Evolutionary conservation across 2,888 invertebrate species (phyloP).

Genomic region (Macaria liturata): DNA sequence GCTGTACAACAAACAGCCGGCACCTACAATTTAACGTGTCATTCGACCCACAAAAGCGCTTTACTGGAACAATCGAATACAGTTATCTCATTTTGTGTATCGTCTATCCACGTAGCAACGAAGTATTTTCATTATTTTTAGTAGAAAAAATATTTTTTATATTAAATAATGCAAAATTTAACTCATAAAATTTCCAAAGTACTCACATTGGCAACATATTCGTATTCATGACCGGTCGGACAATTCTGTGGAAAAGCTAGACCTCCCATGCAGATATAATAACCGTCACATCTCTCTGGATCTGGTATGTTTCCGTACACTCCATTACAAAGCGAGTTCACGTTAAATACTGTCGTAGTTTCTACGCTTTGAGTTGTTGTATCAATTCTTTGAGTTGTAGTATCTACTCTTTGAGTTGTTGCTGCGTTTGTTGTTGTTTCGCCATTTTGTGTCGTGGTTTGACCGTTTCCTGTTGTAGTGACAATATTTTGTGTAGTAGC

Average conservation of each 20-base stretch:
- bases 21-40: too few species aligned
- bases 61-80: too few species aligned
- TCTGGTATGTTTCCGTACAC: constrained; percentile 27
- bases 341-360: not conserved
- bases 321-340: constrained; percentile 14
- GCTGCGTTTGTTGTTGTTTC: constrained; percentile 1
- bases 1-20: too few species aligned
- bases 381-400: not conserved
- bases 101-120: too few species aligned
- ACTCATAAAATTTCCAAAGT: not conserved
- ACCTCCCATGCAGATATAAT: constrained; percentile 29
- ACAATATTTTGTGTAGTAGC: not conserved
- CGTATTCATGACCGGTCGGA: constrained; percentile 4
- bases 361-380: not conserved
- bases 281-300: constrained; percentile 27
- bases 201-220: constrained; percentile 18
- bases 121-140: too few species aligned
- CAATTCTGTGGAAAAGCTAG: constrained; percentile 14
- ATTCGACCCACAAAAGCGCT: too few species aligned
- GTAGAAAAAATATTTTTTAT: too few species aligned
- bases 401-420: not conserved
- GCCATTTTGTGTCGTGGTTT: not conserved
- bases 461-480: not conserved
- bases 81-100: too few species aligned
- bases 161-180: too few species aligned